Evolutionary conservation across 2,888 invertebrate genomes (phyloP), one percentile per base, ranked within the genome.

Genomic region (Venustoraphidia nigricollis): DNA sequence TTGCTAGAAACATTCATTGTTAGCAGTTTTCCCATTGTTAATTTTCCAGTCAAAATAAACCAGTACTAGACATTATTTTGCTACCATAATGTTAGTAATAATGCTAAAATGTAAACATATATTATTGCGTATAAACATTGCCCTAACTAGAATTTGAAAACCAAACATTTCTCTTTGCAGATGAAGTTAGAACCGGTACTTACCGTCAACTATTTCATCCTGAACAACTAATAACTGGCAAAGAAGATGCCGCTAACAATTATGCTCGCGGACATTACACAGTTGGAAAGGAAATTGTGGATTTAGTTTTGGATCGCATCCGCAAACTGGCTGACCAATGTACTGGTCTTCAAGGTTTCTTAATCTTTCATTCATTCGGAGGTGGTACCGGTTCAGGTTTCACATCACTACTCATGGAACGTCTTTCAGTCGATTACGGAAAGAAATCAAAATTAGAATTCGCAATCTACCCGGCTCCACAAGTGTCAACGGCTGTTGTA

Each of bases 231-330:
- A 84, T 88, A 58, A 81, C 77, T 6, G 86, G 87, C 51, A 87
- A 87, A 62, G 87, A 87, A 62, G 87, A 87, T 63, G 86, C 87
- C 2, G 88, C 88, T 10, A 87, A 88, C 64, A 88, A 88, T 67
- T 88, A 86, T 61, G 88, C 87, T 1, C 74, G 88, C 34, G 86
- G 88, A 3, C 85, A 85, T 60, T 85, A 87, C 67, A 83, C 86
- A 45, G 78, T 86, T 52, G 83, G 86, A 46, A 79, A 80, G 35
- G 83, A 84, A 59, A 73, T 84, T 42, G 75, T 86, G 42, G 78
- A 75, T 40, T 73, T 77, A 4, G 81, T 81, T 2, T 71, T 79
- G 62, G 75, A 81, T 57, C 67, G 83, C 34, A 70, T 83, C 49
- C 66, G 83, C 48, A 83, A 81, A 61, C 66, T 83, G 54, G 72